Conservation (phyloP, 1,140 invertebrate genomes). For the Trichonephila inaurata region DNA sequence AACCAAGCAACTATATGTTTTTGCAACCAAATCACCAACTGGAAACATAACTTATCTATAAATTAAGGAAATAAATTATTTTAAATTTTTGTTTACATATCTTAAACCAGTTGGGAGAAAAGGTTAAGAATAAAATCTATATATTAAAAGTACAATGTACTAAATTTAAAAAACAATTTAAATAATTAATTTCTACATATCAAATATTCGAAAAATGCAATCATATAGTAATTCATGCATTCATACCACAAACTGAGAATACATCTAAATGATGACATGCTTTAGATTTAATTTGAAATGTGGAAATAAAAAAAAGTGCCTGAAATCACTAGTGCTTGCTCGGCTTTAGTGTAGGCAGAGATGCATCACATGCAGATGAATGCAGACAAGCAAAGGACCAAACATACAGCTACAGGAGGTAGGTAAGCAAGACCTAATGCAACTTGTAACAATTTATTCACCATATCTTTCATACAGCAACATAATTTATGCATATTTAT, state of each 20-base stretch:
- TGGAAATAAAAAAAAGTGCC: conserved; percentile 69
- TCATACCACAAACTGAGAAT: conserved; percentile 74
- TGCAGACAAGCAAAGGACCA: conserved; percentile 70
- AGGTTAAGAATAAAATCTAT: conserved; percentile 35
- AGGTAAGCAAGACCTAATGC: conserved; percentile 74
- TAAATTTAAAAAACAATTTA: conserved; percentile 50
- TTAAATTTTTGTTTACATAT: conserved; percentile 21
- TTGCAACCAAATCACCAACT: conserved; percentile 74
- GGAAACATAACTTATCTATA: conserved; percentile 53
- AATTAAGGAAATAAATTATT: conserved; percentile 35
- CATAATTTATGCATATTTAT: conserved; percentile 61
- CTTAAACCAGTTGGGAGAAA: conserved; percentile 63
- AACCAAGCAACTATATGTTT: conserved; percentile 76
- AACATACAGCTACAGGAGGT: conserved; percentile 59
- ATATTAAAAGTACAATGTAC: conserved; percentile 58
- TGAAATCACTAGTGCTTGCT: conserved; percentile 72
- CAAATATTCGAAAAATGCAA: conserved; percentile 68
- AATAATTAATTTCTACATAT: conserved; percentile 57
- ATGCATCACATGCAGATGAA: conserved; percentile 54
- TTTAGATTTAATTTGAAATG: conserved; percentile 45
- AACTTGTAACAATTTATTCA: conserved; percentile 58
- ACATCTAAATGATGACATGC: conserved; percentile 63
- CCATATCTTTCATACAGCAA: conserved; percentile 64
- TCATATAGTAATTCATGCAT: conserved; percentile 68
- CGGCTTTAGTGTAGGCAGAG: conserved; percentile 76